Percentiles rank a stretch among this genome's conserved stretches.
These are phyloP conservation scores for Plecotus auritus DNA, from an alignment of 2,113 vertebrate species.

Conservation along the genomic window DNA sequence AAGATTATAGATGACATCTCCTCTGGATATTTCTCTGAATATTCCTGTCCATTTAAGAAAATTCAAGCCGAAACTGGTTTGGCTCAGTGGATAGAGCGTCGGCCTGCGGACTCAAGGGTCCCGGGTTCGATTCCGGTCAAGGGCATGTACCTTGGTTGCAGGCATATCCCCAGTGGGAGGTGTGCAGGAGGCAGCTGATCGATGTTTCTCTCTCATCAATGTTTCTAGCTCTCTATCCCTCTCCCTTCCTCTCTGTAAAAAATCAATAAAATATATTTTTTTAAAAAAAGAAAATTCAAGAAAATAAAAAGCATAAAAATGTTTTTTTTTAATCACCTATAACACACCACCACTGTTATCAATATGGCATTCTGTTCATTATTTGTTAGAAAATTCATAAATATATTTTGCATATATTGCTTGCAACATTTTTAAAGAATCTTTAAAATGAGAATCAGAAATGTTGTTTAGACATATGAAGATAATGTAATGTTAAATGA, in stretches of 20 bases:
- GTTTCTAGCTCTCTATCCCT: too few relatives aligned
- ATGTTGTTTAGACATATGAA: background rate
- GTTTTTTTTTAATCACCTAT: background rate
- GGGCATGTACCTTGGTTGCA: too few relatives aligned
- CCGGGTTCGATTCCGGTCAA: too few relatives aligned
- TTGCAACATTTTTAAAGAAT: background rate
- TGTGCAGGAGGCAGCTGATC: too few relatives aligned
- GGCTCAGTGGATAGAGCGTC: too few relatives aligned
- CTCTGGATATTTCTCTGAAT: background rate
- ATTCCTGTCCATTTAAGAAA: background rate
- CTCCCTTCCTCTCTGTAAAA: too few relatives aligned
- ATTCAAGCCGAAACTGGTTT: too few relatives aligned
- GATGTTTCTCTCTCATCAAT: too few relatives aligned
- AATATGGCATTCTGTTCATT: background rate
- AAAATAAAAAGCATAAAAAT: slow-evolving; percentile 37
- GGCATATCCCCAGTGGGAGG: too few relatives aligned
- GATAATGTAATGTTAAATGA: background rate
- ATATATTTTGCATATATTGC: background rate
- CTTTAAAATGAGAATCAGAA: slow-evolving; percentile 15
- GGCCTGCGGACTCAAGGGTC: too few relatives aligned
- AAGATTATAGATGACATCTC: background rate
- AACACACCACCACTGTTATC: background rate
- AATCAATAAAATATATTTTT: too few relatives aligned
- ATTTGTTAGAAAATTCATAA: slow-evolving; percentile 33
- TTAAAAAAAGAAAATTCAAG: slow-evolving; percentile 49